These are phyloP conservation scores for Ophthalmolycus amberensis DNA, from an alignment of 2,113 vertebrate species.

Conservation along the genomic window DNA sequence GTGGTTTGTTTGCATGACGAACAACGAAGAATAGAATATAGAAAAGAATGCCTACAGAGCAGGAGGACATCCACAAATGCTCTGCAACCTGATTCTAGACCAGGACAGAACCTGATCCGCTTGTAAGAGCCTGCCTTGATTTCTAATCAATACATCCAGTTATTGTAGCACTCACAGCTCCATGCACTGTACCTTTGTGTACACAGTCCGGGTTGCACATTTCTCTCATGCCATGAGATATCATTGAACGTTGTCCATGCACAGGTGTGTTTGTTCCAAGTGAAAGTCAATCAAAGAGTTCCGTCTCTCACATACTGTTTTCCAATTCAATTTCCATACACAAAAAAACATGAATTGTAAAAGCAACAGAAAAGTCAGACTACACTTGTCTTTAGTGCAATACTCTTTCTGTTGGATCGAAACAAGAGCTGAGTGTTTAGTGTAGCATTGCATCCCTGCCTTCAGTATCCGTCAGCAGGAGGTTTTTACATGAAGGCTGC, in stretches of 20 bases:
- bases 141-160: not conserved
- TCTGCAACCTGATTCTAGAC: not conserved
- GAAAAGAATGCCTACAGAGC: not conserved
- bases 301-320: not conserved
- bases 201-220: not conserved
- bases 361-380: slow-evolving; percentile 3
- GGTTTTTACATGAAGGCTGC: not conserved
- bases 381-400: slow-evolving; percentile 3
- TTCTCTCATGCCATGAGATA: not conserved
- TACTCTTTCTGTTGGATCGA: not conserved
- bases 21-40: not conserved
- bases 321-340: not conserved
- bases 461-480: not conserved
- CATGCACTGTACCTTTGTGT: not conserved
- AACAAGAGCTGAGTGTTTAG: not conserved
- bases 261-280: not conserved
- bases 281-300: slow-evolving; percentile 6
- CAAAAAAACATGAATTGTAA: not conserved
- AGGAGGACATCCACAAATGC: not conserved
- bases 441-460: not conserved
- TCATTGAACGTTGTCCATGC: not conserved
- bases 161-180: too few relatives aligned
- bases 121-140: not conserved
- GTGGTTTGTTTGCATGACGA: not conserved
- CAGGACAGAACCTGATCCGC: not conserved